phyloP scores from a whole-genome alignment of 2,113 vertebrate genomes.

The Lonchura striata region DNA sequence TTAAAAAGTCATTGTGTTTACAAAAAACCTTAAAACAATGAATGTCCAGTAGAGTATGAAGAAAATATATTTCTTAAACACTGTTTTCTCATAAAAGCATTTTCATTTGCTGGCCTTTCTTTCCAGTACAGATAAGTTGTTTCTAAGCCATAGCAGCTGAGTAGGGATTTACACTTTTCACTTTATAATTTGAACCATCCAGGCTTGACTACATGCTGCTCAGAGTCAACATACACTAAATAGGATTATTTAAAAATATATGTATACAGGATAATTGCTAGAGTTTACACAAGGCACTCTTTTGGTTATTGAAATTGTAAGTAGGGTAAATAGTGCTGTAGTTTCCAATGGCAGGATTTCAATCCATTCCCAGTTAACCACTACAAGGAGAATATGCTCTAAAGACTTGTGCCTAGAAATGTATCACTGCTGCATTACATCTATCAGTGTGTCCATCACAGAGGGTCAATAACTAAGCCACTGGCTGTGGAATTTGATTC shows the following conservation, averaged over 20 bases:
- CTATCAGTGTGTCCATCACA: background rate
- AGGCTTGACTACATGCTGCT: slow-evolving; percentile 19
- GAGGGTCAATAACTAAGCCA: background rate
- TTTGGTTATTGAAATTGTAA: slow-evolving; percentile 31
- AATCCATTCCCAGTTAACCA: slow-evolving; percentile 19
- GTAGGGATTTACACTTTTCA: slow-evolving; percentile 32
- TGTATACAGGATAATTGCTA: slow-evolving; percentile 34
- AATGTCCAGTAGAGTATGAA: background rate
- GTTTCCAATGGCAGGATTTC: background rate
- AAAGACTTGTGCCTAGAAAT: background rate
- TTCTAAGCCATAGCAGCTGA: slow-evolving; percentile 31
- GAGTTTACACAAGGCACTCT: slow-evolving; percentile 8
- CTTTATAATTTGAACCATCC: slow-evolving; percentile 18
- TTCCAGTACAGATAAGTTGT: background rate
- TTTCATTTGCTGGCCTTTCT: background rate
- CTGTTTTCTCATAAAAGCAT: slow-evolving; percentile 13
- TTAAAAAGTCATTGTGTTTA: background rate
- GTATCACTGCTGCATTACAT: background rate
- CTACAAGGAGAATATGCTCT: background rate
- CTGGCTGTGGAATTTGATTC: slow-evolving; percentile 16
- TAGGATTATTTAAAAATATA: background rate
- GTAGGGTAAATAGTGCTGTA: background rate
- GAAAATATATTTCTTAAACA: background rate
- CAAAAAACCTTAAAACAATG: background rate
- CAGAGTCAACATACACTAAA: background rate